Conservation (phyloP, 2,113 vertebrate species). For the Porphyrio hochstetteri region DNA sequence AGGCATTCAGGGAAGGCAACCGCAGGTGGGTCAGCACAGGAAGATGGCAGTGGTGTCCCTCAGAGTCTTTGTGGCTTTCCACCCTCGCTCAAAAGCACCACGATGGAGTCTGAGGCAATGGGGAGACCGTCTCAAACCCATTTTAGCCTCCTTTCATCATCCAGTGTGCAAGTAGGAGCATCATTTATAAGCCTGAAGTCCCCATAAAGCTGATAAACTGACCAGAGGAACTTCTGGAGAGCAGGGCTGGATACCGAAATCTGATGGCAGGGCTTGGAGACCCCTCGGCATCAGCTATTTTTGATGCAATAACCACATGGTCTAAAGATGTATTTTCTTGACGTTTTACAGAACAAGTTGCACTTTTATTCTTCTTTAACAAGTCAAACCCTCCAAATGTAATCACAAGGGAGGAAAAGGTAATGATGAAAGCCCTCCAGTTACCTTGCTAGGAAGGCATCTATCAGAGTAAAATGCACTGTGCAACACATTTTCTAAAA, state of each 20-base stretch:
- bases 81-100: fast-evolving
- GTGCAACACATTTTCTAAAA: background rate
- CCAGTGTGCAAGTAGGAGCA: background rate
- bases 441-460: background rate
- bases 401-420: background rate
- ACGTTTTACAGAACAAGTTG: background rate
- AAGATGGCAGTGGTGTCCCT: background rate
- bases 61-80: background rate
- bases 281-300: background rate
- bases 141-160: background rate
- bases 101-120: background rate
- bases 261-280: background rate
- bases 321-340: background rate
- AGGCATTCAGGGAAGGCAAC: background rate
- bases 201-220: background rate
- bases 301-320: background rate
- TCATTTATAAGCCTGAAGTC: background rate
- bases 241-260: background rate
- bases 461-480: background rate
- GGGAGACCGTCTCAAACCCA: background rate
- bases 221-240: background rate
- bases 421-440: background rate
- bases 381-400: background rate
- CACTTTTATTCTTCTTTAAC: background rate
- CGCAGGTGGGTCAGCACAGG: background rate